phyloP scores from a whole-genome alignment of 2,797 vertebrate species.

The Pelobates cultripes region DNA sequence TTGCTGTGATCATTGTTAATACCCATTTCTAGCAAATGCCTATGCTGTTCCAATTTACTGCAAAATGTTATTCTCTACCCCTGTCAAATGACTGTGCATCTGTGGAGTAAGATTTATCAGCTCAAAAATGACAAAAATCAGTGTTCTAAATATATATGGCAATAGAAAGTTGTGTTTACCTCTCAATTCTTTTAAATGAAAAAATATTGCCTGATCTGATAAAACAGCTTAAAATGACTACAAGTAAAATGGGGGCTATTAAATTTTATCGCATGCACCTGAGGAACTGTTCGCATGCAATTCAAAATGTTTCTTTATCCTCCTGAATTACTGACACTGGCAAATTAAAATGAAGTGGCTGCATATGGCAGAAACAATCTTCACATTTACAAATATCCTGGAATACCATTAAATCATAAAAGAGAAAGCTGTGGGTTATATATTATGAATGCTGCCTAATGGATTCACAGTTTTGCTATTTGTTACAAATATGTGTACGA shows the following conservation, averaged over 20 bases:
- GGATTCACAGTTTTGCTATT: conserved; percentile 77
- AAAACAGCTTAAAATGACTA: conserved; percentile 83
- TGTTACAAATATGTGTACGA: conserved; percentile 78
- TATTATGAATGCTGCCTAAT: conserved; percentile 81
- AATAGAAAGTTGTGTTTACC: conserved; percentile 74
- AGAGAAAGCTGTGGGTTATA: conserved; percentile 77
- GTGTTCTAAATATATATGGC: conserved; percentile 76
- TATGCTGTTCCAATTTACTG: conserved; percentile 73
- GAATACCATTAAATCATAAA: conserved; percentile 85
- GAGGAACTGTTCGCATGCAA: conserved; percentile 77
- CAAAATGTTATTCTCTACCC: conserved; percentile 70
- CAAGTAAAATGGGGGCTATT: conserved; percentile 82
- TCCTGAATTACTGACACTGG: conserved; percentile 82
- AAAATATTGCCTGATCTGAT: conserved; percentile 83
- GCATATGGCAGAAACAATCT: conserved; percentile 83
- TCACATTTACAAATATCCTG: conserved; percentile 82
- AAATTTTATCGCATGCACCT: conserved; percentile 80
- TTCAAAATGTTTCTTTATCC: conserved; percentile 75
- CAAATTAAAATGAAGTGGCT: conserved; percentile 88
- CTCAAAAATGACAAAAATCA: conserved; percentile 80
- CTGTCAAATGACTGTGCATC: conserved; percentile 78
- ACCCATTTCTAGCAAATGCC: conserved; percentile 79
- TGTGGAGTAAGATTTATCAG: conserved; percentile 80
- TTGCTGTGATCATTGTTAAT: conserved; percentile 92
- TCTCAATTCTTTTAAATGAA: conserved; percentile 83